Evolutionary conservation across 2,888 invertebrate genomes (phyloP).

Genomic region (Leucophora obtusa): DNA sequence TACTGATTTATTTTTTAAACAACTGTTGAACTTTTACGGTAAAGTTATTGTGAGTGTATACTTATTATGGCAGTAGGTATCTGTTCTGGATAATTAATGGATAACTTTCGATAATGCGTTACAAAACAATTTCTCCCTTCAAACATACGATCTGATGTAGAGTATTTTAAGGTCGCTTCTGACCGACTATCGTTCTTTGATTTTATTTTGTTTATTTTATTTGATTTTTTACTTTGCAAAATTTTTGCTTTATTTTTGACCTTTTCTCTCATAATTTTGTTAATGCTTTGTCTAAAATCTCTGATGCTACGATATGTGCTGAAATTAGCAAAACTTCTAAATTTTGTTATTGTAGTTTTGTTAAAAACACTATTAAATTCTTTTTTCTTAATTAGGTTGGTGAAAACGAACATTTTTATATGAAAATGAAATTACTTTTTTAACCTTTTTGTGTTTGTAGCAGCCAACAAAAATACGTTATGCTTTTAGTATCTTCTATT

Average conservation of each 20-base stretch:
- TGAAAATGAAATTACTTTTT: slow-evolving; percentile 28
- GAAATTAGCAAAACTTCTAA: slow-evolving; percentile 12
- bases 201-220: no score
- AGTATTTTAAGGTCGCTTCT: no score
- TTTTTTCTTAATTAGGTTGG: slow-evolving; percentile 11
- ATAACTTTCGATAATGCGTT: no score
- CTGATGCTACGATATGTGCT: background rate
- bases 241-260: background rate
- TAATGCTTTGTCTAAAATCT: background rate
- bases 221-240: no score
- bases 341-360: background rate
- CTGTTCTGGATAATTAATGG: no score
- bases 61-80: no score
- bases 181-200: no score
- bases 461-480: background rate
- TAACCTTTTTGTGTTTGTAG: slow-evolving; percentile 1
- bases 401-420: slow-evolving; percentile 16
- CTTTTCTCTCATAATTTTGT: background rate
- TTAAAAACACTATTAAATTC: background rate
- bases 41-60: no score
- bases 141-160: no score
- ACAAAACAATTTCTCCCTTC: no score
- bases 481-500: background rate
- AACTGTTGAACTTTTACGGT: no score
- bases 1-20: no score